A percentile compares a stretch with the other conserved stretches of the same genome.
phyloP scores from a whole-genome alignment of 2,113 vertebrate species.

The Zosterops pallidus region DNA sequence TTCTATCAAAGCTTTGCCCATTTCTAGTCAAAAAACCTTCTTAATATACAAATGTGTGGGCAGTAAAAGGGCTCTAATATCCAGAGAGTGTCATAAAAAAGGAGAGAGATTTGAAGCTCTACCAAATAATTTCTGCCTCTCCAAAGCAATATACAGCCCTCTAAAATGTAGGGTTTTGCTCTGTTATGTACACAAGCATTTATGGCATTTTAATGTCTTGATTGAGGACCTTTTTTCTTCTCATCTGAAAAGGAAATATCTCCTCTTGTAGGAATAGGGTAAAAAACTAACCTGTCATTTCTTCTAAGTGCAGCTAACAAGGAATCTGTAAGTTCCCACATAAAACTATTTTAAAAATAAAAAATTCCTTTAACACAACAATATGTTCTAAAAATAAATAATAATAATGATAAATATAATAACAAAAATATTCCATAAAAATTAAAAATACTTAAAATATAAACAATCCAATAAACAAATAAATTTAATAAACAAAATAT shows the following conservation, averaged over 20 bases:
- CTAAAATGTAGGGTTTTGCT: rapidly evolving
- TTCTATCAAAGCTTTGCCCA: not conserved
- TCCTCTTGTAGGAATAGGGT: not conserved
- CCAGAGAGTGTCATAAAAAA: not conserved
- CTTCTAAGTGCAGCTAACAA: not conserved
- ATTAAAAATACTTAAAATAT: not conserved
- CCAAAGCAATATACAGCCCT: not conserved
- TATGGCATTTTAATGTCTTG: not conserved
- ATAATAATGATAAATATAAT: not conserved
- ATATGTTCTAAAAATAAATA: not conserved
- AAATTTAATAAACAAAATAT: not conserved
- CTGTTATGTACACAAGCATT: not conserved
- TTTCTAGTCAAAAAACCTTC: not conserved
- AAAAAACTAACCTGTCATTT: not conserved
- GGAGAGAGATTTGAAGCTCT: not conserved
- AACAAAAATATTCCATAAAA: not conserved
- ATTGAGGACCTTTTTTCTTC: not conserved
- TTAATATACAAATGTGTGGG: not conserved
- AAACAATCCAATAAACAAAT: not conserved
- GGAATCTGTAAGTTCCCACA: not conserved
- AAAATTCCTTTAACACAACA: not conserved
- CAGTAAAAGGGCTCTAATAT: not conserved
- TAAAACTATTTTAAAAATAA: not conserved
- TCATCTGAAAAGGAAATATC: not conserved
- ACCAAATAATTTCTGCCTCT: not conserved